These are phyloP conservation scores for Mycogona germanica DNA, from an alignment of 2,888 invertebrate species.

Conservation along the genomic window DNA sequence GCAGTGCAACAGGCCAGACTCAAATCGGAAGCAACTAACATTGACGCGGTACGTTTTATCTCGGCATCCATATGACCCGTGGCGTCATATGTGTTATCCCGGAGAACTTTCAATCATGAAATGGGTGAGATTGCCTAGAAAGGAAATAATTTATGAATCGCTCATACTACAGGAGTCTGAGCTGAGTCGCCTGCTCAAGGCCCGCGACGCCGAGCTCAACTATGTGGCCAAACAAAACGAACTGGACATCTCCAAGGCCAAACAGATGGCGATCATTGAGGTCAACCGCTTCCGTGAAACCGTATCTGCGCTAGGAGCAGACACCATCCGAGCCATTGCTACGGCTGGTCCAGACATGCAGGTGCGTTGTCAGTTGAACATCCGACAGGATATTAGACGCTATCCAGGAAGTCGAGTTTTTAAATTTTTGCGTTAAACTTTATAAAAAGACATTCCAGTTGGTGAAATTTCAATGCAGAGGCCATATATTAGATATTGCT, in stretches of 20 bases:
- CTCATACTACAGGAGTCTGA: conserved; percentile 35
- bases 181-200: conserved; percentile 34
- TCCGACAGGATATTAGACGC: neutral
- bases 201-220: conserved; percentile 37
- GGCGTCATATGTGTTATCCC: neutral
- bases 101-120: neutral
- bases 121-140: too few relatives aligned
- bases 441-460: too few relatives aligned
- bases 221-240: conserved; percentile 36
- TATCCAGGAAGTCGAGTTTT: neutral
- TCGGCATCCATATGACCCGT: neutral
- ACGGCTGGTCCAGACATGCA: conserved; percentile 38
- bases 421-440: too few relatives aligned
- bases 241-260: conserved; percentile 32
- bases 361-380: conserved; percentile 25
- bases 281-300: conserved; percentile 35
- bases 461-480: too few relatives aligned
- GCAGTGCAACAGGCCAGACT: conserved; percentile 39
- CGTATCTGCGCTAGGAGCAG: conserved; percentile 36
- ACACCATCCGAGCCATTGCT: conserved; percentile 34
- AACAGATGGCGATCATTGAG: conserved; percentile 35
- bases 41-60: conserved; percentile 35
- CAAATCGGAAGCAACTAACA: conserved; percentile 37
- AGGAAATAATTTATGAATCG: too few relatives aligned
- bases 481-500: too few relatives aligned